Conservation (phyloP, 2,797 vertebrate species). For the Miopithecus talapoin region DNA sequence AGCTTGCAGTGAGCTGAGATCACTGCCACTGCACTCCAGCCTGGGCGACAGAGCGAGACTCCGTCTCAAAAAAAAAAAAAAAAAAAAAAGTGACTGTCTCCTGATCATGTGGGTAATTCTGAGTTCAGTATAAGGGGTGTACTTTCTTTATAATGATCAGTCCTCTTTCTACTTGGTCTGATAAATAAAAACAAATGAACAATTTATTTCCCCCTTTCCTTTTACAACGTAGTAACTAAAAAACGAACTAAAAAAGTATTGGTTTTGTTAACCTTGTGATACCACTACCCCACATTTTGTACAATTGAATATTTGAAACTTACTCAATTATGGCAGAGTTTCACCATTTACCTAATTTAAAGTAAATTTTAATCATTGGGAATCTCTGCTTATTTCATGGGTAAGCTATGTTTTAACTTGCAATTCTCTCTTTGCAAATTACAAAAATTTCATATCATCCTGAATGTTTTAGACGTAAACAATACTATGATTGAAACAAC, state of each 20-base stretch:
- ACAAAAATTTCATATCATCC: not conserved
- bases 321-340: not conserved
- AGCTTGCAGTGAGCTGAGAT: no score
- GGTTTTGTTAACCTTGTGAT: not conserved
- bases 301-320: not conserved
- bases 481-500: conserved; percentile 37
- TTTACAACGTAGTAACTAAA: not conserved
- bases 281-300: not conserved
- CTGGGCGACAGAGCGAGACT: no score
- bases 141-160: not conserved
- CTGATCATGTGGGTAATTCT: not conserved
- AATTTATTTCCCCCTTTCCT: not conserved
- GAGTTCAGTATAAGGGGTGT: accelerated
- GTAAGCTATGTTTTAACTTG: conserved; percentile 36
- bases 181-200: not conserved
- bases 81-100: not conserved
- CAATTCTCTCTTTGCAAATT: conserved; percentile 31
- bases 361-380: not conserved
- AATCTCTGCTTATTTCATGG: conserved; percentile 12
- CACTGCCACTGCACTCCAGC: no score
- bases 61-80: no score
- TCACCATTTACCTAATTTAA: not conserved
- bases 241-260: not conserved
- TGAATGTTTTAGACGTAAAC: conserved; percentile 34
- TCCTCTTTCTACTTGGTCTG: not conserved